Base-by-base conservation (phyloP, 1,140 invertebrate species). In the silkworm (Bombyx mori) region DNA sequence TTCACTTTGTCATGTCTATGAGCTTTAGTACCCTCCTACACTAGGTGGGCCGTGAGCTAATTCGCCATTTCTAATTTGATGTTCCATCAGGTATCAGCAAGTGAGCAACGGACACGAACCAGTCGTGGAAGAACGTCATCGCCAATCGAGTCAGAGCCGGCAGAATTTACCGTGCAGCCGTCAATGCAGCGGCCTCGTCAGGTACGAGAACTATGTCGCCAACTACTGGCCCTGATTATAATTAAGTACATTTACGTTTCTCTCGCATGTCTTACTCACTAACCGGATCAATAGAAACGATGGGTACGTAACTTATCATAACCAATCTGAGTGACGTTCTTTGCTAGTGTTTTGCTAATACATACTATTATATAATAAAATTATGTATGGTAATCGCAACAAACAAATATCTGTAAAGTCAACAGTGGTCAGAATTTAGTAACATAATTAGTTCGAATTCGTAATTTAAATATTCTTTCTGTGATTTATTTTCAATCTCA, bases 171-270 rank as follows among this genome's bases (percentile, higher is more conserved):
- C 80, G 3, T 82, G 81, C 64, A 80, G 69, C 63, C 63, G 84
- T 6, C 83, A 86, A 45, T 84, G 84, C 54, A 71, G 84, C 43
- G 84, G 81, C n/a, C 69, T 87, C 63, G 84, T 87, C 76, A 87
- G 84, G 84, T 87, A 85, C 44, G 65, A 70, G 62, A 66, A 79
- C 52, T 42, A 71, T 22, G 60, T 35, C 26, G 26, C 73, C 53
- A 63, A 57, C n/a, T 81, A 75, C 62, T 82, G 82, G 79, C 78
- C 77, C 43, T 84, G 61, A 77, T 59, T 66, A 69, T 79, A 77
- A 76, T 66, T n/a, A 35, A 6, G 8, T 46, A 48, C 54, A 58
- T 51, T 35, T 68, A 61, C 60, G 56, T 50, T 54, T 75, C 69
- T 67, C 57, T 70, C 65, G 69, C 78, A 82, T 77, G 82, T 76